Conservation (phyloP, 2,797 vertebrate species). For the Hipposideros larvatus region DNA sequence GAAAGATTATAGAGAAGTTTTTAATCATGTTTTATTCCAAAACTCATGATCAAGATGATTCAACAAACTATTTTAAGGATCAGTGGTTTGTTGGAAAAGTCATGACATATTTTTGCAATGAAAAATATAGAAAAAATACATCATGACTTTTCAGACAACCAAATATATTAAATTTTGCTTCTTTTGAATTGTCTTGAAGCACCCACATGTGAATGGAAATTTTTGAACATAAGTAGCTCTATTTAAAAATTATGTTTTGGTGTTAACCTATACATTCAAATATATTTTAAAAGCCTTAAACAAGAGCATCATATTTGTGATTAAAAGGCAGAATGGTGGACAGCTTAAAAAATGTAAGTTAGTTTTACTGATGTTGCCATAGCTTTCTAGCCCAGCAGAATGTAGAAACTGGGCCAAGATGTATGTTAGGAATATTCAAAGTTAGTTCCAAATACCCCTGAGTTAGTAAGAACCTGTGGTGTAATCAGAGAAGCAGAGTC, state of each 20-base stretch:
- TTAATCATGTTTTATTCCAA: not conserved
- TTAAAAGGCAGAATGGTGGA: not conserved
- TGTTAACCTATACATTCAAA: not conserved
- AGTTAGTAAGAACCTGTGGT: not conserved
- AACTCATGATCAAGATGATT: not conserved
- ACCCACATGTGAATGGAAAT: not conserved
- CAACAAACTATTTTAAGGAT: not conserved
- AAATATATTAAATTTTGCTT: not conserved
- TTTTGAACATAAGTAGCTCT: slow-evolving; percentile 3
- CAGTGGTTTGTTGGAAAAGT: not conserved
- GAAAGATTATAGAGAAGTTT: not conserved
- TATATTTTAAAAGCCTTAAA: not conserved
- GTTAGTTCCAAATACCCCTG: not conserved
- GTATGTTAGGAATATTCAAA: not conserved
- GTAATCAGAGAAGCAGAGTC: not conserved
- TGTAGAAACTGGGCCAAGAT: not conserved
- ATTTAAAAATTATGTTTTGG: not conserved
- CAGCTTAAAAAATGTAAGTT: not conserved
- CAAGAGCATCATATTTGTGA: not conserved
- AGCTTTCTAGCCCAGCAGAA: not conserved
- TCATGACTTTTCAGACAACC: too few species aligned
- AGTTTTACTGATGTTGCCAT: not conserved
- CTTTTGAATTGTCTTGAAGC: not conserved
- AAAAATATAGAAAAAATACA: too few species aligned
- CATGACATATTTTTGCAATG: too few species aligned